Evolutionary conservation across 1,140 invertebrate species (phyloP), one percentile per base, ranked within the genome.

Genomic region (Chironomus tepperi): DNA sequence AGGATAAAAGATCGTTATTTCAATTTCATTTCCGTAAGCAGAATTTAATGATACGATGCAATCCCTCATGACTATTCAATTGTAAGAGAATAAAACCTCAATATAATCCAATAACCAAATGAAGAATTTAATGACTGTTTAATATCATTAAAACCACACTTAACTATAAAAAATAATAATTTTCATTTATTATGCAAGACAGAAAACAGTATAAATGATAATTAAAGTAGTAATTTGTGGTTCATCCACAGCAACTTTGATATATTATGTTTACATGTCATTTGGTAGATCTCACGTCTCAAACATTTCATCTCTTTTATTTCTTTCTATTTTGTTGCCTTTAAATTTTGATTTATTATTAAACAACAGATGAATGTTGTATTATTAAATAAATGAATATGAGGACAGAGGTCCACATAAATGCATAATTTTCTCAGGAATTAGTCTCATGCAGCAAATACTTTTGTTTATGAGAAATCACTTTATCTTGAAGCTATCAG

Each of bases 401-500:
- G 47, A 57, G 47, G 47, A 57, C 47, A 57, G 47, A 57, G 47
- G 47, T 57, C 47, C n/a, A 34, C 24, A 34, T 2, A 34, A 2
- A 34, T 34, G 24, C 24, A 34, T 34, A 34, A 34, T 34, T 34
- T 34, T 34, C 24, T 5, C 24, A 34, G 24, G 24, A 34, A 34
- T 34, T 34, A 34, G 24, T 34, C 24, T 34, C 24, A 34, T 34
- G 10, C 47, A 57, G 3, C 12, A 57, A n/a, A 57, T n/a, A 57
- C 47, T 57, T 57, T 12, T 57, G 47, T n/a, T 57, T 57, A n/a
- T 57, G 47, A 57, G 47, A 57, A 57, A 57, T 57, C n/a, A 57
- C 10, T n/a, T 57, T n/a, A 15, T 10, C 43, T 34, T 34, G 24
- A 34, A 34, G 24, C 24, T 34, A 34, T 34, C 24, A 34, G 5